Percentiles rank a stretch among this genome's conserved stretches.
Evolutionary conservation across 2,797 vertebrate species (phyloP).

Genomic region (Pipistrellus pygmaeus): DNA sequence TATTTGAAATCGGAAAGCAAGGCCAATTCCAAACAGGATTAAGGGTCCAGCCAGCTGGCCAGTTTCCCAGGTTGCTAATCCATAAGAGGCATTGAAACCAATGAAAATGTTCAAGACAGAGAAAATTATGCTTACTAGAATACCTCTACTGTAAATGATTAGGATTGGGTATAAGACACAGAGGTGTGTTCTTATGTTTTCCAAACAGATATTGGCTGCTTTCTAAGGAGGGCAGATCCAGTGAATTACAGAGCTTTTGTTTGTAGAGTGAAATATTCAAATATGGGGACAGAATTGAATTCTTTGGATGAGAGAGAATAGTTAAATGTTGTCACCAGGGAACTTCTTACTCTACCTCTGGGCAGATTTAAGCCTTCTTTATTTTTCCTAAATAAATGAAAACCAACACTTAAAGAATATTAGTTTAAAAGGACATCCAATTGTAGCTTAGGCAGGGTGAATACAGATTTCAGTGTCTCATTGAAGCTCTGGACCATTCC

Average conservation of each 20-base stretch:
- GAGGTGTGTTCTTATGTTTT: neutral
- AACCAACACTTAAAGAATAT: neutral
- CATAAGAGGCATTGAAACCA: neutral
- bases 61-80: neutral
- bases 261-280: neutral
- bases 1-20: slow-evolving; percentile 4
- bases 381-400: neutral
- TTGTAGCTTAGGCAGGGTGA: neutral
- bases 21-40: neutral
- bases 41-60: neutral
- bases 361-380: neutral
- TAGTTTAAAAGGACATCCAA: neutral
- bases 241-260: neutral
- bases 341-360: neutral
- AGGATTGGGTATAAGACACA: neutral
- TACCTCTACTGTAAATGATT: neutral
- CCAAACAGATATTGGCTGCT: neutral
- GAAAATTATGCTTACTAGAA: neutral
- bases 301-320: neutral
- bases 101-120: neutral
- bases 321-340: neutral
- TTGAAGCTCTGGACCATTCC: neutral
- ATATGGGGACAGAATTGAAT: neutral
- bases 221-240: neutral
- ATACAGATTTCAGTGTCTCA: neutral